Evolutionary conservation across 2,888 invertebrate genomes (phyloP).

Genomic region (Polymixis flavicincta): DNA sequence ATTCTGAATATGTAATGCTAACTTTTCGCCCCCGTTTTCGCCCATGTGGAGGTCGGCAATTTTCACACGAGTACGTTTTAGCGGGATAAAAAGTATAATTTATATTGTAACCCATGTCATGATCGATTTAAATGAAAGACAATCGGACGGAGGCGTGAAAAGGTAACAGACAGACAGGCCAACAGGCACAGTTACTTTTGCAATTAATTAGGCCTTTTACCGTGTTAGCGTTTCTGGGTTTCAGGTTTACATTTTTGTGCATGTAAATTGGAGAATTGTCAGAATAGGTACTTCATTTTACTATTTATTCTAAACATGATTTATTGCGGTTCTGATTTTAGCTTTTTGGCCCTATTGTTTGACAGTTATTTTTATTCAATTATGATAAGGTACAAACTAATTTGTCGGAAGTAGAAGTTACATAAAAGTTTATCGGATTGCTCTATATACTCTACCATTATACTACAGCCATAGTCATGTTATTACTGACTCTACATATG

Average conservation of each 20-base stretch:
- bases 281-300: neutral
- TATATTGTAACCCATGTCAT: neutral
- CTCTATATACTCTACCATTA: neutral
- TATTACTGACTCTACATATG: neutral
- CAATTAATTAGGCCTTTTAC: neutral
- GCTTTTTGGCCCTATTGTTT: neutral
- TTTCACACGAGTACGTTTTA: neutral
- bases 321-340: neutral
- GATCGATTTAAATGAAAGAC: too few relatives aligned
- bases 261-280: neutral
- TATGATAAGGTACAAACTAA: too few relatives aligned
- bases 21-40: neutral
- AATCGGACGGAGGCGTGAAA: neutral
- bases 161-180: neutral
- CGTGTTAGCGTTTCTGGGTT: too few relatives aligned
- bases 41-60: neutral
- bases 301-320: neutral
- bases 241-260: neutral
- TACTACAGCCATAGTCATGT: neutral
- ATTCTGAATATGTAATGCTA: neutral
- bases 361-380: neutral
- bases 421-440: neutral
- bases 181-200: neutral
- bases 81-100: neutral
- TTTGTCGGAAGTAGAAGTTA: neutral